Base-by-base conservation (phyloP, 2,797 vertebrate genomes). In the Hipposideros larvatus region DNA sequence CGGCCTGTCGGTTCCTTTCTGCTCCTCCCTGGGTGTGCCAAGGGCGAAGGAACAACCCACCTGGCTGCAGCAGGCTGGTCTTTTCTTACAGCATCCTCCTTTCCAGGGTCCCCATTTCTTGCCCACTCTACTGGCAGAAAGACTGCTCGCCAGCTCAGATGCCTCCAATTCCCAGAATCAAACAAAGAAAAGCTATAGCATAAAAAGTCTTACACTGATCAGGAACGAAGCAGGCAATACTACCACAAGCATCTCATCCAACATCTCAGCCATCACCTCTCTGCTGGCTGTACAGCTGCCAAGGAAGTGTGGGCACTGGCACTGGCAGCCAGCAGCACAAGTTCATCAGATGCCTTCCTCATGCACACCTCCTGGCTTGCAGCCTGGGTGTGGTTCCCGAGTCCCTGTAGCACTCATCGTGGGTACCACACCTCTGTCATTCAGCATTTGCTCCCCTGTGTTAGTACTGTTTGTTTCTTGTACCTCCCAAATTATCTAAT, bases 81-180 rank as follows among this genome's bases (percentile, higher is more conserved):
- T 71, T 92, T 61, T 59, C 57, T 84, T 9, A 14, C 24, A 51
- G 34, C 46, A 16, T 13, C 18, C 65, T 63, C 59, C 78, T 90
- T 37, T 22, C 57, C 57, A 4, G 37, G 41, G 14, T 75, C 63
- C 34, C 57, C 34, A 16, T 73, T 53, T 77, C 73, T 66, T 65
- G 53, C 31, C 80, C 53, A 73, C 87, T 91, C 7, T 63, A 43
- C 73, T 71, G 73, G 71, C 77, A 77, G 61, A 86, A 41, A 48
- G 61, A 79, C 55, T 11, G 75, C 88, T 87, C 94, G 77, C n/a
- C 87, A 82, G 57, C 85, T 91, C 41, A 37, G 71, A 84, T 68
- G 63, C 53, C 70, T 95, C 83, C n/a, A 53, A 22, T 73, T 77
- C n/a, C 68, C 92, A 87, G 84, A 87, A 87, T 87, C 92, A 91